phyloP scores from a whole-genome alignment of 2,797 vertebrate genomes.

The Arrhamphus sclerolepis region DNA sequence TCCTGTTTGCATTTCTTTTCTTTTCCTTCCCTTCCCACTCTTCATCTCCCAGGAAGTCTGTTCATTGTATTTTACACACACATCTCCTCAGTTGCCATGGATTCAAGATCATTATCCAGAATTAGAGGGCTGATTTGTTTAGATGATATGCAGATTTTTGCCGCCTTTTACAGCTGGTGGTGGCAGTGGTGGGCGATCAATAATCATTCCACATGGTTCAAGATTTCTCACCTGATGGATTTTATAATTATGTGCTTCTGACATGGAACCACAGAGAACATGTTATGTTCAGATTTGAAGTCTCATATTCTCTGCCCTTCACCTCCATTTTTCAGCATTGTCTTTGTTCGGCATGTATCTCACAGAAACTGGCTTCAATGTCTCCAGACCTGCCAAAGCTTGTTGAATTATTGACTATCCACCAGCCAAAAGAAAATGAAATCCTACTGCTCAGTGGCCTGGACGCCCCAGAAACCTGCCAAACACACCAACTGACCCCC shows the following conservation, averaged over 20 bases:
- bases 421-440: constrained; percentile 94
- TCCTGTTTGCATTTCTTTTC: neutral
- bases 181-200: constrained; percentile 38
- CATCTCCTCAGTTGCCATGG: constrained; percentile 61
- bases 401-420: constrained; percentile 88
- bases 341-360: constrained; percentile 47
- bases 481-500: constrained; percentile 76
- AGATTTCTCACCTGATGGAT: constrained; percentile 36
- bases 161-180: constrained; percentile 37
- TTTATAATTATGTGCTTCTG: constrained; percentile 37
- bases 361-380: constrained; percentile 88
- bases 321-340: constrained; percentile 22
- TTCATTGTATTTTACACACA: constrained; percentile 40
- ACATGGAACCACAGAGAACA: constrained; percentile 23
- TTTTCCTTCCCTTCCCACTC: constrained; percentile 18
- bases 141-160: constrained; percentile 58
- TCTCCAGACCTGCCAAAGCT: constrained; percentile 93
- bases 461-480: constrained; percentile 81
- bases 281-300: constrained; percentile 31
- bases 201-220: constrained; percentile 30
- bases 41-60: constrained; percentile 16
- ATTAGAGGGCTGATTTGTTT: constrained; percentile 64
- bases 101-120: constrained; percentile 63
- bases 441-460: constrained; percentile 91
- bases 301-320: neutral